Base-by-base conservation (phyloP, 2,113 vertebrate genomes). In the Thunnus thynnus region DNA sequence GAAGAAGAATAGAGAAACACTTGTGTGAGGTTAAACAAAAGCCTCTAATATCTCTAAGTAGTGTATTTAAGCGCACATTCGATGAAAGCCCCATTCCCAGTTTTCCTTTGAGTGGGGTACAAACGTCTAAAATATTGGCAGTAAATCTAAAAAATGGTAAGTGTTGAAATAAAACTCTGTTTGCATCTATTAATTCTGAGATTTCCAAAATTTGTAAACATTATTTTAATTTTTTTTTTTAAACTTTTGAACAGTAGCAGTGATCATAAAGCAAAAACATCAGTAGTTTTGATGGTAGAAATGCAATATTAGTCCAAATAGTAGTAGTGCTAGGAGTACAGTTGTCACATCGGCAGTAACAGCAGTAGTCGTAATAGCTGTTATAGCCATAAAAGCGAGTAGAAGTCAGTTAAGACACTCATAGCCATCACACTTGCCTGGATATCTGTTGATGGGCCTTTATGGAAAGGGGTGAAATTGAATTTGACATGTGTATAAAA, bases 401-500 rank as follows among this genome's bases (percentile, higher is more conserved):
- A 30, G 25, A 48, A 27, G n/a, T 47, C 50, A 54, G 22, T 11
- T 64, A 13, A 10, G 51, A 48, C 20, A 2, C 7, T 5, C 55
- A 25, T 5, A 10, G 25, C 50, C 75, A 44, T 7, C 74, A 13
- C 48, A 57, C 54, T 65, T 46, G 9, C 51, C 61, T 56, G 57
- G 30, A 71, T 52, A 56, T 46, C 36, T 57, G 25, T 9, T 69
- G 62, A 54, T 69, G 44, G 52, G 57, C 41, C 51, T 36, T 22
- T 54, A 32, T 16, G n/a, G 48, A 54, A 47, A 66, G 48, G 30
- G 17, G 66, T 61, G 68, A 80, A 82, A 73, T 78, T 70, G 32
- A 79, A 79, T 78, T 66, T 67, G 51, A 77, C 18, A 3, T 77
- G 36, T 71, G 64, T 72, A 44, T 75, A 78, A 80, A 81, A 83